Evolutionary conservation across 2,888 invertebrate species (phyloP).

Genomic region (Cryptocephalus moraei): DNA sequence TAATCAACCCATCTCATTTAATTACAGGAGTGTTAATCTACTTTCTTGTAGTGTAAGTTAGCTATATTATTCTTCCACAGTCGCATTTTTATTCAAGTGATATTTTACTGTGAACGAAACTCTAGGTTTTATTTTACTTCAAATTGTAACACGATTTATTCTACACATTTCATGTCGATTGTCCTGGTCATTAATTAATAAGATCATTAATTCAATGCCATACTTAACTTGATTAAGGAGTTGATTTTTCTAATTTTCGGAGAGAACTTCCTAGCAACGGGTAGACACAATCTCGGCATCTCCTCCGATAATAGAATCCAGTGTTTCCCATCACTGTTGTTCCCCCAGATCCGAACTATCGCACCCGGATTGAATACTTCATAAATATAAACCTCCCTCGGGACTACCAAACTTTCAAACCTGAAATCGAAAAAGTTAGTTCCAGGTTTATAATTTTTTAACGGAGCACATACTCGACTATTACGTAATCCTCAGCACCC

Average conservation of each 20-base stretch:
- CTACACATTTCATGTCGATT: too few relatives aligned
- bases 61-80: too few relatives aligned
- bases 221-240: slow-evolving; percentile 35
- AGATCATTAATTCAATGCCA: slow-evolving; percentile 12
- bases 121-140: too few relatives aligned
- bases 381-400: slow-evolving; percentile 61
- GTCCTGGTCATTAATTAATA: too few relatives aligned
- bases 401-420: slow-evolving; percentile 58
- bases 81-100: too few relatives aligned
- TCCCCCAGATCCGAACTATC: slow-evolving; percentile 69
- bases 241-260: slow-evolving; percentile 55
- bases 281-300: slow-evolving; percentile 47
- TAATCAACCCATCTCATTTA: too few relatives aligned
- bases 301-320: slow-evolving; percentile 77
- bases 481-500: slow-evolving; percentile 68
- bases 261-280: slow-evolving; percentile 61
- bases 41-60: too few relatives aligned
- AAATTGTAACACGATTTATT: too few relatives aligned
- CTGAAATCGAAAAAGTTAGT: slow-evolving; percentile 27
- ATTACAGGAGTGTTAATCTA: too few relatives aligned
- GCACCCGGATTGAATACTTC: slow-evolving; percentile 84
- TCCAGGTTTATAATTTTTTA: background rate
- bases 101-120: too few relatives aligned
- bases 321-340: slow-evolving; percentile 33
- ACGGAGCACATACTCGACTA: slow-evolving; percentile 40